These are phyloP conservation scores for Cynopterus brachyotis DNA, from an alignment of 2,113 vertebrate genomes.

Conservation along the genomic window DNA sequence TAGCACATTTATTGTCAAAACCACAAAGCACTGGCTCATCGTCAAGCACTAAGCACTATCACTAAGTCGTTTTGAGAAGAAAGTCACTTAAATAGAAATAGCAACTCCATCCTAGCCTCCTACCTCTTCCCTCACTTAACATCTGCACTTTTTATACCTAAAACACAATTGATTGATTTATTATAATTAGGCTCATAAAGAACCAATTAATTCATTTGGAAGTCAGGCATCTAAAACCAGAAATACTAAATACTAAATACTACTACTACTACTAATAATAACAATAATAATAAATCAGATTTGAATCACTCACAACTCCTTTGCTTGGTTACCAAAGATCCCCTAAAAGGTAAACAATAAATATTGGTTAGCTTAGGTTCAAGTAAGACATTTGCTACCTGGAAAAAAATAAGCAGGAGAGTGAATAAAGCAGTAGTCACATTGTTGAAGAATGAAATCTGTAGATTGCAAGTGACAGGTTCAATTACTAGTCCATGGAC, in stretches of 20 bases:
- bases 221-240: not conserved
- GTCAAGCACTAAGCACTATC: not conserved
- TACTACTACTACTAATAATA: too few relatives aligned
- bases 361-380: conserved; percentile 73
- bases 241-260: conserved; percentile 42
- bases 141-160: not conserved
- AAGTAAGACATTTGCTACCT: conserved; percentile 79
- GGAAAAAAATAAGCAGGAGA: conserved; percentile 78
- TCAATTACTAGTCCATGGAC: conserved; percentile 88
- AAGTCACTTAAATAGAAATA: not conserved
- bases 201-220: conserved; percentile 50
- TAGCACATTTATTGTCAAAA: not conserved
- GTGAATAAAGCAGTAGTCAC: conserved; percentile 82
- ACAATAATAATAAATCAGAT: not conserved
- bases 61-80: not conserved
- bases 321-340: conserved; percentile 42
- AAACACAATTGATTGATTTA: conserved; percentile 22
- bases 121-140: not conserved
- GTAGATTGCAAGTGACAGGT: conserved; percentile 91
- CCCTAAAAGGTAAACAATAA: conserved; percentile 72
- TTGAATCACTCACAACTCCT: conserved; percentile 37
- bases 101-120: not conserved
- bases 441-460: conserved; percentile 87
- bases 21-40: fast-evolving
- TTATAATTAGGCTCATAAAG: conserved; percentile 54